These are phyloP conservation scores for Ips nitidus DNA, from an alignment of 1,140 invertebrate species.

Conservation along the genomic window DNA sequence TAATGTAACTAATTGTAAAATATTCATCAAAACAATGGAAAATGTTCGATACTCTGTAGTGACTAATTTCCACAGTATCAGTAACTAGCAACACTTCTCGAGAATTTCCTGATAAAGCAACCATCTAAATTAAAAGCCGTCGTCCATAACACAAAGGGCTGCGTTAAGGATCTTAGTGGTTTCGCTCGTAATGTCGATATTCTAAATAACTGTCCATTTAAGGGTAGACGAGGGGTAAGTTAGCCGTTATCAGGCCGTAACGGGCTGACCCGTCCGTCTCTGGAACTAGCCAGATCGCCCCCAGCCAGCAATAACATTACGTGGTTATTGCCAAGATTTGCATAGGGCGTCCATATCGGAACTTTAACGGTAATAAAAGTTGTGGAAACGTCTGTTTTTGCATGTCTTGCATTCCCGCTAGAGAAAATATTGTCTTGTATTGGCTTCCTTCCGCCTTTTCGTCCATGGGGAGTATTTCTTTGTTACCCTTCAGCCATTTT, in stretches of 20 bases:
- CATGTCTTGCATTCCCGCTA: constrained; percentile 30
- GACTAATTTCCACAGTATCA: too few relatives aligned
- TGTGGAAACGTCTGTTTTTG: constrained; percentile 35
- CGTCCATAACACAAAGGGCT: constrained; percentile 4
- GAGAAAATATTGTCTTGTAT: constrained; percentile 18
- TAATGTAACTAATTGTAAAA: too few relatives aligned
- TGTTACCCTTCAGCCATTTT: neutral
- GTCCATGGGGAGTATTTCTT: constrained; percentile 4
- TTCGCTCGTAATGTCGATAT: constrained; percentile 34
- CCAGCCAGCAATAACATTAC: constrained; percentile 27
- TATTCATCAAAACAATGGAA: too few relatives aligned
- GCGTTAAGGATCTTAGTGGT: constrained; percentile 30
- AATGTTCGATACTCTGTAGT: too few relatives aligned
- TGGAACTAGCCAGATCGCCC: constrained; percentile 26
- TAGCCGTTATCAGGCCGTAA: constrained; percentile 39
- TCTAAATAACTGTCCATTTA: constrained; percentile 35
- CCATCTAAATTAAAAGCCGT: too few relatives aligned
- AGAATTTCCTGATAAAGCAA: too few relatives aligned
- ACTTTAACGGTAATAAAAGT: constrained; percentile 29
- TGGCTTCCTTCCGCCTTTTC: constrained; percentile 3
- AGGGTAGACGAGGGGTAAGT: constrained; percentile 35
- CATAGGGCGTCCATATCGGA: constrained; percentile 35
- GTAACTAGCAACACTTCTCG: too few relatives aligned
- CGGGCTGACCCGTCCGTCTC: constrained; percentile 37
- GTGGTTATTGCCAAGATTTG: constrained; percentile 34